Evolutionary conservation across 2,113 vertebrate species (phyloP), one percentile per base, ranked within the genome.

Genomic region (Hassar affinis): DNA sequence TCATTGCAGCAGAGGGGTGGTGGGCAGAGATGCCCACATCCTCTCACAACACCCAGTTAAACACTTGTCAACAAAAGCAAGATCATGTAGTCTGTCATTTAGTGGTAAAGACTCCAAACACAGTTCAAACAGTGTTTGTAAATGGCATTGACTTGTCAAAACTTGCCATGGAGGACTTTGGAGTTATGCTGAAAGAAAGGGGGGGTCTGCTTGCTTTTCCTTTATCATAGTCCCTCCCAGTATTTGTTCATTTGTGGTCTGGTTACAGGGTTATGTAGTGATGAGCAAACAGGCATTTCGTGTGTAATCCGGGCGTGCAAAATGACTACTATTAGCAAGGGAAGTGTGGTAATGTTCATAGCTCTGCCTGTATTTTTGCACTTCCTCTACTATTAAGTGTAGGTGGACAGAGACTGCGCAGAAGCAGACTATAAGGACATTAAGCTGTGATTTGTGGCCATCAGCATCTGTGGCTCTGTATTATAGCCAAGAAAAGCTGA

Each of bases 11-110:
- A 68, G 10, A 7, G 35, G 54, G 22, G 56, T 7, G 33, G 9
- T 18, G 10, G 11, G 56, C 4, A 12, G 30, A 52, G 51, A 35
- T 33, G 10, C 17, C 74, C 89, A 88, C 85, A 85, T 78, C 64
- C 22, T 52, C 33, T 47, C 56, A 38, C 38, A 54, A 84, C 18
- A 64, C 82, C 82, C 80, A 52, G 17, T 83, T 88, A 87, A 89
- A 94, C 92, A 90, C 9, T 35, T 54, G 30, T 54, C 27, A 54
- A 54, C 74, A 52, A 18, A 91, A 90, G 93, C 83, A 91, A 85
- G 80, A 84, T 87, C 85, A 49, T 85, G 22, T 91, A 85, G 78
- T 4, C 90, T 90, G 85, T 90, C 88, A 22, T 81, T 90, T 88
- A 85, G 86, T 5, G 8, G 35, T 59, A 9, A 45, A 61, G 35